phyloP scores from a whole-genome alignment of 2,113 vertebrate species.

The Stercorarius parasiticus region DNA sequence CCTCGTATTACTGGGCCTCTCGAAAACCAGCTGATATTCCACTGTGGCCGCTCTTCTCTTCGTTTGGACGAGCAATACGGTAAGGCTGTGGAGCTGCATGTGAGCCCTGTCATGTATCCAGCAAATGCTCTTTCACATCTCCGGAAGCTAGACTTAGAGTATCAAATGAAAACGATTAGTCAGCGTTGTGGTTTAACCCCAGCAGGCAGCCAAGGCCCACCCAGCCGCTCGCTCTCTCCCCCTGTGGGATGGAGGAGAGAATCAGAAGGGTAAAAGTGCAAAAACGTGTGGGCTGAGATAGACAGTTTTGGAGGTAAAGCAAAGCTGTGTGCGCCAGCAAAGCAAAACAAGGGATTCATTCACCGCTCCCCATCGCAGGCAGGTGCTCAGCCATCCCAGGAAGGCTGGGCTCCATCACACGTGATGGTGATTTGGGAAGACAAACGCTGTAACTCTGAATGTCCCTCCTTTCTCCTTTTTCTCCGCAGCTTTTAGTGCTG shows the following conservation, averaged over 20 bases:
- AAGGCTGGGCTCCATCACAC: neutral
- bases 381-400: neutral
- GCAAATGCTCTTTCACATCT: neutral
- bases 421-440: neutral
- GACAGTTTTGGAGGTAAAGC: neutral
- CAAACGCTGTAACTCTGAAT: rapidly evolving
- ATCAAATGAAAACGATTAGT: neutral
- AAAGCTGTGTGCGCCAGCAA: neutral
- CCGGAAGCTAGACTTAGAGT: neutral
- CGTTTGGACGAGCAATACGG: constrained; percentile 91
- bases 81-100: constrained; percentile 39
- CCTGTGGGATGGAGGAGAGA: neutral
- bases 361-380: neutral
- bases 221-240: rapidly evolving
- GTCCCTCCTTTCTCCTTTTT: too few relatives aligned
- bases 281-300: rapidly evolving
- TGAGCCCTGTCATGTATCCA: neutral
- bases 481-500: neutral
- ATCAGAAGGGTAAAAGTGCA: rapidly evolving
- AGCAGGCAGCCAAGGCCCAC: neutral
- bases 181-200: neutral
- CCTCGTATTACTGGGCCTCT: constrained; percentile 94
- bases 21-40: constrained; percentile 91
- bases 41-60: constrained; percentile 83
- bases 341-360: neutral